phyloP scores from a whole-genome alignment of 2,113 vertebrate genomes.

The Vimba vimba region DNA sequence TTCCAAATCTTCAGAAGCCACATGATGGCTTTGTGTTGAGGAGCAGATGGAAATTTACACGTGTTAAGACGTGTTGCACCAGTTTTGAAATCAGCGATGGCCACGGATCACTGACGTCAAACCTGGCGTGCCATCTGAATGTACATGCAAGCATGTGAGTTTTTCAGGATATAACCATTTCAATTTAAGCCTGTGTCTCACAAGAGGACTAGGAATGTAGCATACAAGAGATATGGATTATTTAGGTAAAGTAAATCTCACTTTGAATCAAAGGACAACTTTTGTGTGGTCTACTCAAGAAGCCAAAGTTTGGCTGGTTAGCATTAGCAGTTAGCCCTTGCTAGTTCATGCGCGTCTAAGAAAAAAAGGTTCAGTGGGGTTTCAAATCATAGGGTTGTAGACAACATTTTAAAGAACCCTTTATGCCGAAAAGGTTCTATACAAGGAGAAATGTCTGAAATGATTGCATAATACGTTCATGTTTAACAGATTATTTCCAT shows the following conservation, averaged over 20 bases:
- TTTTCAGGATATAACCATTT: not conserved
- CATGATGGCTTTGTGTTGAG: not conserved
- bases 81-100: not conserved
- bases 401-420: no score
- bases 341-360: not conserved
- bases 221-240: not conserved
- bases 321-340: not conserved
- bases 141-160: not conserved
- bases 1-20: not conserved
- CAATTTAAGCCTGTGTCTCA: not conserved
- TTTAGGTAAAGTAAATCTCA: not conserved
- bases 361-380: no score
- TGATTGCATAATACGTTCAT: no score
- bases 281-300: not conserved
- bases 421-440: no score
- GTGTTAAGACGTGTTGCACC: constrained; percentile 3
- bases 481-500: no score
- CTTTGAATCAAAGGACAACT: not conserved
- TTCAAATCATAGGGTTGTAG: no score
- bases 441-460: no score
- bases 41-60: not conserved
- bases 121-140: not conserved
- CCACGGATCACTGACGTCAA: not conserved
- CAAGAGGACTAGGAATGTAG: not conserved
- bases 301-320: not conserved